Evolutionary conservation across 1,140 invertebrate species (phyloP).

Genomic region (Mizuhopecten yessoensis): DNA sequence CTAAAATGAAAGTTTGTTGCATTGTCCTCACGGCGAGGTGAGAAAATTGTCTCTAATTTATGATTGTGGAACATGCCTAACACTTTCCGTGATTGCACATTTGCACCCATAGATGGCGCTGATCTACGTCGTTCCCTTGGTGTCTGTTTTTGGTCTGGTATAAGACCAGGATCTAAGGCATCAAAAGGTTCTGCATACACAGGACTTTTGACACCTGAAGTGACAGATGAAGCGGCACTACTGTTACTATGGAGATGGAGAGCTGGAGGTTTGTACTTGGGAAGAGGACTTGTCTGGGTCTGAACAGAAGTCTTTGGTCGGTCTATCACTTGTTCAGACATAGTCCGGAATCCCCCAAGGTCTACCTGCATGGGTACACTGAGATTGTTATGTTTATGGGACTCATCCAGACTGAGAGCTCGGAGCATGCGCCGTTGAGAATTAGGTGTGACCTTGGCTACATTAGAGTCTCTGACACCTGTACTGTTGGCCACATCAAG

Average conservation of each 20-base stretch:
- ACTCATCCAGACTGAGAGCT: conserved; percentile 59
- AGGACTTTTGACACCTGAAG: conserved; percentile 86
- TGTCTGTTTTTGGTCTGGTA: conserved; percentile 49
- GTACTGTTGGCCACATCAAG: not conserved
- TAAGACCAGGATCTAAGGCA: conserved; percentile 85
- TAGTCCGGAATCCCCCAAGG: conserved; percentile 9
- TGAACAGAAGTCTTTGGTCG: conserved; percentile 56
- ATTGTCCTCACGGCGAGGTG: conserved; percentile 55
- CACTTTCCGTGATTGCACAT: conserved; percentile 48
- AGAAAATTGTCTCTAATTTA: conserved; percentile 70
- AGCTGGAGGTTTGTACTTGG: conserved; percentile 69
- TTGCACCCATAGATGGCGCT: conserved; percentile 63
- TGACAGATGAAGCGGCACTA: conserved; percentile 70
- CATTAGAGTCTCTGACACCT: not conserved
- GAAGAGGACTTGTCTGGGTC: conserved; percentile 66
- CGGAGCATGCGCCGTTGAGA: conserved; percentile 44
- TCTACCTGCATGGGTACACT: conserved; percentile 53
- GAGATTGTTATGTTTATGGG: conserved; percentile 61
- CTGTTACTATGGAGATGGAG: conserved; percentile 55
- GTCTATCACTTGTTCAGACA: conserved; percentile 52
- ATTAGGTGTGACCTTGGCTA: conserved; percentile 8
- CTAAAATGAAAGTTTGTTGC: conserved; percentile 44
- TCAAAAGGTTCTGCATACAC: conserved; percentile 97
- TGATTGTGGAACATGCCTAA: conserved; percentile 59
- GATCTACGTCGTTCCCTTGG: conserved; percentile 63